Base-by-base conservation (phyloP, 2,113 vertebrate genomes). In the Chrysemys picta region DNA sequence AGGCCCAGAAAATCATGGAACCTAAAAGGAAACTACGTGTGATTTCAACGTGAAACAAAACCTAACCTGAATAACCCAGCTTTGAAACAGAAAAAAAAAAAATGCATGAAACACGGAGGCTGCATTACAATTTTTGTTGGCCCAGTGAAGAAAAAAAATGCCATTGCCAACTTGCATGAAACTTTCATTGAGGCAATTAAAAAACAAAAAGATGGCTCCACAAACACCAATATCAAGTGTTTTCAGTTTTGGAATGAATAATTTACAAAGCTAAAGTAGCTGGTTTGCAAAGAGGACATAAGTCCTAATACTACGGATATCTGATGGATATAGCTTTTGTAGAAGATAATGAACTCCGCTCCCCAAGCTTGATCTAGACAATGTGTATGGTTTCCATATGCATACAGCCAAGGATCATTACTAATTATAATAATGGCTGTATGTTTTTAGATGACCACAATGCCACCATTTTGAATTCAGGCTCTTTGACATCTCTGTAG, bases 321-420 rank as follows among this genome's bases (percentile, higher is more conserved):
- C 13, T 0, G 0, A 7, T 10, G 50, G 59, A 57, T 90, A 87
- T 27, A 89, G 27, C 91, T 96, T 95, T 31, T 76, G 83, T 84
- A 91, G 24, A 78, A 17, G 54, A 57, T 87, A 94, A 93, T 5
- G 16, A 78, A 65, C 14, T 65, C 22, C 11, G 5, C n/a, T 75
- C n/a, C 72, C 24, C 5, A 24, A 45, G 72, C 38, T 12, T 75
- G 38, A 45, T 42, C 38, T 75, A 42, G 38, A 45, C 5, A 75
- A 9, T 4, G 10, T 24, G 38, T 24, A 5, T 25, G 59, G 69
- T 91, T 85, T 88, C n/a, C 2, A 19, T 2, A 35, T 3, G 7
- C 42, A 13, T 53, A 27, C 80, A 94, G 89, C 82, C 78, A 82
- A 5, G 59, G 35, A 89, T 78, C 35, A 45, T 49, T 88, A 94